Evolutionary conservation across 2,113 vertebrate genomes (phyloP).

Genomic region (Protobothrops flavoviridis): DNA sequence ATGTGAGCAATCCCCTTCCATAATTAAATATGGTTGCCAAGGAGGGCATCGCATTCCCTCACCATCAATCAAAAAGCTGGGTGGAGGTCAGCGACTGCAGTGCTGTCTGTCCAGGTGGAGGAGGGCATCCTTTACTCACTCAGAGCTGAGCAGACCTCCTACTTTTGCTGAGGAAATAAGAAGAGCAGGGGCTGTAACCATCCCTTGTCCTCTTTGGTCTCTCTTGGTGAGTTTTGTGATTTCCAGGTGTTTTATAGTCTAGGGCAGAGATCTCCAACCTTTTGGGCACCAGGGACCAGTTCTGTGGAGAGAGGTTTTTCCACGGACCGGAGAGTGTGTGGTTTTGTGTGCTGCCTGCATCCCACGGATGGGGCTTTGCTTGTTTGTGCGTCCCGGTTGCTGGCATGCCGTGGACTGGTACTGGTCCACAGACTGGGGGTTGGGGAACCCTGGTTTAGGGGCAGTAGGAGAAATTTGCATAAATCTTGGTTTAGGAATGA

Average conservation of each 20-base stretch:
- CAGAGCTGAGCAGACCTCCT: not conserved
- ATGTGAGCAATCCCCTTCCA: not conserved
- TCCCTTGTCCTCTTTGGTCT: not conserved
- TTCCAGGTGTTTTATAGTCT: not conserved
- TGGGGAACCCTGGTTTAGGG: no score
- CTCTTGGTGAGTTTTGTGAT: not conserved
- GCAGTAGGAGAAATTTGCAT: not conserved
- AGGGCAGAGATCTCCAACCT: no score
- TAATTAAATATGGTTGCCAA: not conserved
- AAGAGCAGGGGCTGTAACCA: not conserved
- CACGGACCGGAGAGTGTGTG: no score
- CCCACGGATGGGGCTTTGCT: no score
- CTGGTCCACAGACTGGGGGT: no score
- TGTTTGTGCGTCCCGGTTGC: no score
- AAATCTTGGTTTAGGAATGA: not conserved
- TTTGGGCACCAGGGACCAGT: no score
- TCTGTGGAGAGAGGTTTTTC: no score
- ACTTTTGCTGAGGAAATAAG: not conserved
- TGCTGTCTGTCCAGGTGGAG: not conserved
- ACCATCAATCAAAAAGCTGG: not conserved
- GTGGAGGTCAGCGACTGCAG: not conserved
- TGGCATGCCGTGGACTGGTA: no score
- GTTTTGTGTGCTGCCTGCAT: no score
- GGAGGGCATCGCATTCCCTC: not conserved
- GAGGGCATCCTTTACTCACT: not conserved